Base-by-base conservation (phyloP, 2,888 invertebrate genomes). In the Hirtodrosophila alboralis region DNA sequence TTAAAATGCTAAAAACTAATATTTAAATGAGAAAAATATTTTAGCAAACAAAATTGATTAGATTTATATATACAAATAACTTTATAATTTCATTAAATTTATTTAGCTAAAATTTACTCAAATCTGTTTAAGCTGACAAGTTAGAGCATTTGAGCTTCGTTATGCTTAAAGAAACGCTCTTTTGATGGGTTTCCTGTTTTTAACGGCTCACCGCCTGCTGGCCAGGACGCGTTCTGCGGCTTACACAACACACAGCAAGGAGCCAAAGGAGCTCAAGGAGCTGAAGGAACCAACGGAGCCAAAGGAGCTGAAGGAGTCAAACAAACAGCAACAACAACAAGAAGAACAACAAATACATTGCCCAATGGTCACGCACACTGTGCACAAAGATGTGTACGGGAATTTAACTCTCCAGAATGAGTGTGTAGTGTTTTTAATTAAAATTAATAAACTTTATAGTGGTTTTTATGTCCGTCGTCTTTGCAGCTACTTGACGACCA, bases 381-480 rank as follows among this genome's bases (percentile, higher is more conserved):
- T 13, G n/a, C n/a, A 30, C 43, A 30, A 40, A 68, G 75, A 59
- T 68, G 70, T 68, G 59, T 56, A 59, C 63, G 74, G 59, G 59
- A 62, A 70, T 76, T 80, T 62, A 80, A 80, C 77, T 84, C 77
- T 57, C 61, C 61, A 63, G 83, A 81, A 74, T 78, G 85, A 81
- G 85, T 79, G 85, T 79, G 63, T 72, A 80, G 84, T 83, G 86
- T 70, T 80, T 80, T 80, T 80, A 85, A 80, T 80, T 80, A 80
- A 80, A 80, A 83, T 85, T 80, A 80, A 80, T 80, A 80, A 85
- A 80, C 85, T 85, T 85, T 85, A 62, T 67, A 80, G 76, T 73
- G 72, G 60, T 80, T 84, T 72, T 83, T 75, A 75, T 62, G 79
- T 59, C 58, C 43, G 58, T 45, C 52, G 16, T 36, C 51, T 47